Percentiles rank a stretch among this genome's conserved stretches.
Conservation (phyloP, 2,888 invertebrate species). For the Eucera pruinosa region DNA sequence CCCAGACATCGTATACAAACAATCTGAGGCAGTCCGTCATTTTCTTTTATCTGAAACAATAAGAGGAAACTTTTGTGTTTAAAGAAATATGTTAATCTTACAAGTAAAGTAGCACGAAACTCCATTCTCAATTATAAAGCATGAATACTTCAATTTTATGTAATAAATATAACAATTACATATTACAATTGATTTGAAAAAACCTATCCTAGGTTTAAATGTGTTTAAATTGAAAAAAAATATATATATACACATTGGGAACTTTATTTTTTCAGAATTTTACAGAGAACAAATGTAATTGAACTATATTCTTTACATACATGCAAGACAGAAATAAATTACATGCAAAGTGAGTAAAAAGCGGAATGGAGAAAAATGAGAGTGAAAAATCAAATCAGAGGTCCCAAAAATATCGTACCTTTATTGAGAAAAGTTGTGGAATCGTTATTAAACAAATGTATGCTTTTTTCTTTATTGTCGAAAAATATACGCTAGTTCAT, state of each 20-base stretch:
- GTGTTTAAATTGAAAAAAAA: neutral
- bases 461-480: slow-evolving; percentile 53
- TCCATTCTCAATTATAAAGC: too few relatives aligned
- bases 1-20: slow-evolving; percentile 76
- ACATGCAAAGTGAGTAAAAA: neutral
- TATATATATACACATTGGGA: too few relatives aligned
- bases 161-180: too few relatives aligned
- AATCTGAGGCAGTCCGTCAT: slow-evolving; percentile 74
- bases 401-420: slow-evolving; percentile 71
- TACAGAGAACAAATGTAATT: slow-evolving; percentile 2
- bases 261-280: neutral
- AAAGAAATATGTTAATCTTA: neutral
- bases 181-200: too few relatives aligned
- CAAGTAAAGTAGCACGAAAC: too few relatives aligned
- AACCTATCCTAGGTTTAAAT: neutral
- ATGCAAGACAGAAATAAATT: slow-evolving; percentile 10
- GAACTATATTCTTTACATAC: neutral
- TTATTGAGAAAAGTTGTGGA: slow-evolving; percentile 69
- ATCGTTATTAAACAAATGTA: slow-evolving; percentile 58
- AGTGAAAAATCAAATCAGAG: slow-evolving; percentile 29
- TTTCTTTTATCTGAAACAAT: slow-evolving; percentile 73
- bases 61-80: slow-evolving; percentile 25
- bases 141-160: neutral
- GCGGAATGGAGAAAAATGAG: slow-evolving; percentile 1
- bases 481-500: slow-evolving; percentile 47